Evolutionary conservation across 2,888 invertebrate species (phyloP).

Genomic region (Trimorus sp.): DNA sequence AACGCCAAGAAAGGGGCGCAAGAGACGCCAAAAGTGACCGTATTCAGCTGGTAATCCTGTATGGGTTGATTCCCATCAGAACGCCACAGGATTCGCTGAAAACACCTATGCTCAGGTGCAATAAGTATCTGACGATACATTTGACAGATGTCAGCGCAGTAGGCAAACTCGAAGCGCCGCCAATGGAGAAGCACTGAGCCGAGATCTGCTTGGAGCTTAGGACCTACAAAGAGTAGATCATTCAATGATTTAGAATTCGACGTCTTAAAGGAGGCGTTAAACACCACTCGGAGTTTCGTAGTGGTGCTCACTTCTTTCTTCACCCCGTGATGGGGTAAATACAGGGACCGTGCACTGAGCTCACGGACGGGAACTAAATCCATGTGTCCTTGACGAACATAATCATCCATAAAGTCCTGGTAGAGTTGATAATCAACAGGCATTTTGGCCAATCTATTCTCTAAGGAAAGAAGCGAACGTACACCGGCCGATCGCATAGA

Average conservation of each 20-base stretch:
- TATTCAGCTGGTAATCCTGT: neutral
- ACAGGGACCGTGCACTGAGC: no score
- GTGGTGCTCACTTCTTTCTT: neutral
- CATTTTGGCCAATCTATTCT: neutral
- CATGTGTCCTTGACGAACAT: no score
- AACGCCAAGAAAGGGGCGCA: neutral
- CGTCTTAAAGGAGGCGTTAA: neutral
- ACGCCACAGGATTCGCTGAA: constrained; percentile 1
- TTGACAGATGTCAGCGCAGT: constrained; percentile 32
- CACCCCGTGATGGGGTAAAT: constrained; percentile 4
- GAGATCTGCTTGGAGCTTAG: neutral
- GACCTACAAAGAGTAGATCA: neutral
- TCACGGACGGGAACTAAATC: no score
- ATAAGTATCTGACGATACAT: constrained; percentile 38
- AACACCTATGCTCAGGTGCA: neutral
- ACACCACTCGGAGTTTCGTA: neutral
- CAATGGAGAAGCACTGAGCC: neutral
- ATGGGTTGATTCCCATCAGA: neutral
- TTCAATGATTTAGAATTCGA: neutral
- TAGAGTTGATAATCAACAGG: neutral
- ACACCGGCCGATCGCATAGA: no score
- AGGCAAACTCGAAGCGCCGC: neutral
- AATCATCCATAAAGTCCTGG: no score
- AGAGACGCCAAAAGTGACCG: neutral
- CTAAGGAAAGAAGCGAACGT: no score